A percentile compares a stretch with the other conserved stretches of the same genome.
Evolutionary conservation across 2,797 vertebrate genomes (phyloP).

Genomic region (Hippoglossus hippoglossus): DNA sequence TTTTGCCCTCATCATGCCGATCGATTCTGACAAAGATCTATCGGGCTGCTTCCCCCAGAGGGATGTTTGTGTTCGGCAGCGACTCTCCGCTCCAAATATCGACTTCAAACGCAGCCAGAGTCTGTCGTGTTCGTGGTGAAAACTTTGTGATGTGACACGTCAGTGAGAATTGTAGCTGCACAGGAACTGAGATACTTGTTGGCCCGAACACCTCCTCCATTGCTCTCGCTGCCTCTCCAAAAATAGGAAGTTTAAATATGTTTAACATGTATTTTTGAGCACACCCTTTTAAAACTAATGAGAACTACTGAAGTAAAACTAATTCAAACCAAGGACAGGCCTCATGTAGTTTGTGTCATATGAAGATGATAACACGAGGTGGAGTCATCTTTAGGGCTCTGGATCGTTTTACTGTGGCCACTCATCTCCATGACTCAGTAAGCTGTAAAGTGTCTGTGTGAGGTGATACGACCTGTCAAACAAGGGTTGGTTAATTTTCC

Average conservation of each 20-base stretch:
- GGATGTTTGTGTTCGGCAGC: slow-evolving; percentile 5
- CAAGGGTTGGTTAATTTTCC: slow-evolving; percentile 7
- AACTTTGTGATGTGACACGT: slow-evolving; percentile 2
- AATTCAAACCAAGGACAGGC: background rate
- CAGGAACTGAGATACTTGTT: background rate
- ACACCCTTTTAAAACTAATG: too few relatives aligned
- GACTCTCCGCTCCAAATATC: slow-evolving; percentile 1
- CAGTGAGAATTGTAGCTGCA: background rate
- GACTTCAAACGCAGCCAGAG: slow-evolving; percentile 22
- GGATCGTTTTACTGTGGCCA: background rate
- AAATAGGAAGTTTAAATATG: background rate
- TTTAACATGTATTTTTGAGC: background rate
- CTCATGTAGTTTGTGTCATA: background rate
- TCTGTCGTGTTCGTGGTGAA: slow-evolving; percentile 24
- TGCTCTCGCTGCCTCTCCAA: background rate
- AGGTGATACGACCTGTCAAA: background rate
- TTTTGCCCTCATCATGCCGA: slow-evolving; percentile 14
- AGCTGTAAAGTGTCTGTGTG: slow-evolving; percentile 3
- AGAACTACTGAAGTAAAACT: too few relatives aligned
- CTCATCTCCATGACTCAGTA: slow-evolving; percentile 7
- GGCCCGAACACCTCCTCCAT: slow-evolving; percentile 21
- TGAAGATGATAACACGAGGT: background rate
- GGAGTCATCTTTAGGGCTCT: background rate
- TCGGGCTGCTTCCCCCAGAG: background rate
- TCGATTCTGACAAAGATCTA: slow-evolving; percentile 21